These are phyloP conservation scores for Coregonus clupeaformis DNA, from an alignment of 2,113 vertebrate species.

Conservation along the genomic window DNA sequence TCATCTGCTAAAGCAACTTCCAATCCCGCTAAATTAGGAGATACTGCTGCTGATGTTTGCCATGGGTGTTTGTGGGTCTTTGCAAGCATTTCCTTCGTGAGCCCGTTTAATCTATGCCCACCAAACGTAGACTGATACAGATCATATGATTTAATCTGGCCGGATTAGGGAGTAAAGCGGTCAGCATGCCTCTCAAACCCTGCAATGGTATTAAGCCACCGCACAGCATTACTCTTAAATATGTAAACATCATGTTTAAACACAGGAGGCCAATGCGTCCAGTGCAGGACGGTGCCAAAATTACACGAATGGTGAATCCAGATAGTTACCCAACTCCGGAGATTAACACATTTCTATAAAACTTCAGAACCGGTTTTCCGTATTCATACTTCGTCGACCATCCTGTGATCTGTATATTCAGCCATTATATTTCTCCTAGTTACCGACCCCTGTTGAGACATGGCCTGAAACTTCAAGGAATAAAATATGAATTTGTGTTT, in stretches of 20 bases:
- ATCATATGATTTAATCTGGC: slow-evolving; percentile 71
- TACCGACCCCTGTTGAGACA: no score
- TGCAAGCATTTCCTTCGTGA: slow-evolving; percentile 32
- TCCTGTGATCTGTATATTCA: not conserved
- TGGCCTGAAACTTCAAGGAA: no score
- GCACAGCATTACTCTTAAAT: slow-evolving; percentile 62
- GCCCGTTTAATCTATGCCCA: slow-evolving; percentile 52
- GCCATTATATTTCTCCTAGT: not conserved
- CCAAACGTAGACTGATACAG: slow-evolving; percentile 56
- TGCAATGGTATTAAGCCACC: slow-evolving; percentile 59
- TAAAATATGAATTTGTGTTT: no score
- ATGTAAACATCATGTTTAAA: slow-evolving; percentile 70
- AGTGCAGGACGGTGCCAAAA: slow-evolving; percentile 37
- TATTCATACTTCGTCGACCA: not conserved
- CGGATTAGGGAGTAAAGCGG: slow-evolving; percentile 64
- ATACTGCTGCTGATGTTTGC: slow-evolving; percentile 17
- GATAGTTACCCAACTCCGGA: not conserved
- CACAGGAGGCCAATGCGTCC: slow-evolving; percentile 38
- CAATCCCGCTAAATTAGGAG: slow-evolving; percentile 24
- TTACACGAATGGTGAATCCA: not conserved
- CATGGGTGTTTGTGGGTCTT: slow-evolving; percentile 5
- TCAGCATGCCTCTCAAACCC: slow-evolving; percentile 53
- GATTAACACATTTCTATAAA: not conserved
- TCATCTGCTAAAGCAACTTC: not conserved
- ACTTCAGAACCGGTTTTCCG: not conserved